These are phyloP conservation scores for Ceraclea dissimilis DNA, from an alignment of 2,888 invertebrate species.

Conservation along the genomic window DNA sequence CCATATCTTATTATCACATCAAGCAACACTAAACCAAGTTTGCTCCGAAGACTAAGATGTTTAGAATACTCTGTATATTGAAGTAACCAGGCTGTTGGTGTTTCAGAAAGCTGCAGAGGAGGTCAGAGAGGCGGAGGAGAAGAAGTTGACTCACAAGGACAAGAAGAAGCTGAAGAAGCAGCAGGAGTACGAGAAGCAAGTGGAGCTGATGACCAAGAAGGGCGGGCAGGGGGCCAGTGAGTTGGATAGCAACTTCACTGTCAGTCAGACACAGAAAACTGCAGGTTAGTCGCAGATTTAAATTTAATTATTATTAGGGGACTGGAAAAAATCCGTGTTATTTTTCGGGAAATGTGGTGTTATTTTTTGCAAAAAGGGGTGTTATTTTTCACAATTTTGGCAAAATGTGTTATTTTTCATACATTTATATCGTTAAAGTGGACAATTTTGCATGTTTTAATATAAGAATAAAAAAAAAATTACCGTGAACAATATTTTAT, in stretches of 20 bases:
- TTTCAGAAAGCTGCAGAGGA: slow-evolving; percentile 6
- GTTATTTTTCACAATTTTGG: too few relatives aligned
- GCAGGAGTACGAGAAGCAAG: slow-evolving; percentile 80
- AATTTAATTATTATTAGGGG: slow-evolving; percentile 3
- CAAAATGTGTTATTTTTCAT: too few relatives aligned
- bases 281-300: slow-evolving; percentile 38
- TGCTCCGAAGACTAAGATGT: too few relatives aligned
- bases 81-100: too few relatives aligned
- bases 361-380: too few relatives aligned
- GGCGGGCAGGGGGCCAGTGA: slow-evolving; percentile 87
- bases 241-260: slow-evolving; percentile 88
- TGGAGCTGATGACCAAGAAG: slow-evolving; percentile 78
- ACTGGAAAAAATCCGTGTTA: too few relatives aligned
- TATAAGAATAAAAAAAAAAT: background rate
- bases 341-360: too few relatives aligned
- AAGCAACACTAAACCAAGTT: too few relatives aligned
- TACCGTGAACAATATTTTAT: background rate
- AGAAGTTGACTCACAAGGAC: slow-evolving; percentile 83
- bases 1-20: too few relatives aligned
- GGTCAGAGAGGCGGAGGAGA: slow-evolving; percentile 49
- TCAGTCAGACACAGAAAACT: slow-evolving; percentile 75
- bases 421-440: too few relatives aligned
- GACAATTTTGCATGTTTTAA: too few relatives aligned
- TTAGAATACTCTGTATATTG: too few relatives aligned
- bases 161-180: slow-evolving; percentile 86